Percentiles rank a stretch among this genome's conserved stretches.
Conservation (phyloP, 2,888 invertebrate species). For the Xylota sylvarum region DNA sequence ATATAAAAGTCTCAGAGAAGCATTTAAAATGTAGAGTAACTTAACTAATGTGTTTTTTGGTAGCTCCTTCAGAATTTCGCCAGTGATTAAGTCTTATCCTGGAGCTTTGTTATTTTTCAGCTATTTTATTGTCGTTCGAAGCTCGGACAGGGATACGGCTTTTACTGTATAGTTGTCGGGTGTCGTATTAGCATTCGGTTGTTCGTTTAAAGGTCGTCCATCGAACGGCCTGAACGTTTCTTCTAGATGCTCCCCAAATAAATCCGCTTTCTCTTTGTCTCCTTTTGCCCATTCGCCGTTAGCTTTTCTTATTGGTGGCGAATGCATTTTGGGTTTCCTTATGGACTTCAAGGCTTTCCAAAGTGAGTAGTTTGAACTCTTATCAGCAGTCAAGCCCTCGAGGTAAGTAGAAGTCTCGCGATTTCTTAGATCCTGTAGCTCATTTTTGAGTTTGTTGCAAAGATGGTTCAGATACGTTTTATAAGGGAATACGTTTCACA, state of each 20-base stretch:
- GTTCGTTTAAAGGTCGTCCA: not conserved
- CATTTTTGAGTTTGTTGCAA: no score
- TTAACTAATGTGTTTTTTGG: not conserved
- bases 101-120: not conserved
- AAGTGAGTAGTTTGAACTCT: no score
- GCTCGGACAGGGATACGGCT: not conserved
- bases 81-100: not conserved
- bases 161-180: not conserved
- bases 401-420: no score
- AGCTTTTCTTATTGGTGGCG: no score
- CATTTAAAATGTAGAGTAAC: not conserved
- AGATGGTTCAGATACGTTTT: no score
- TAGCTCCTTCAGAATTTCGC: not conserved
- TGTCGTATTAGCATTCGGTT: not conserved
- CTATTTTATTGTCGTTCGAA: not conserved
- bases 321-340: no score
- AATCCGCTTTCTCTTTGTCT: no score
- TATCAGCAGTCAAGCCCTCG: no score
- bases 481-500: no score
- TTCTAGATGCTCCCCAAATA: not conserved
- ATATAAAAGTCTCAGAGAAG: not conserved
- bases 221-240: not conserved
- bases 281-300: no score
- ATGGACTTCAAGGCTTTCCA: no score
- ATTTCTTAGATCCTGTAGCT: no score